Conservation (phyloP, 2,888 invertebrate genomes). For the Drosophila borealis region DNA sequence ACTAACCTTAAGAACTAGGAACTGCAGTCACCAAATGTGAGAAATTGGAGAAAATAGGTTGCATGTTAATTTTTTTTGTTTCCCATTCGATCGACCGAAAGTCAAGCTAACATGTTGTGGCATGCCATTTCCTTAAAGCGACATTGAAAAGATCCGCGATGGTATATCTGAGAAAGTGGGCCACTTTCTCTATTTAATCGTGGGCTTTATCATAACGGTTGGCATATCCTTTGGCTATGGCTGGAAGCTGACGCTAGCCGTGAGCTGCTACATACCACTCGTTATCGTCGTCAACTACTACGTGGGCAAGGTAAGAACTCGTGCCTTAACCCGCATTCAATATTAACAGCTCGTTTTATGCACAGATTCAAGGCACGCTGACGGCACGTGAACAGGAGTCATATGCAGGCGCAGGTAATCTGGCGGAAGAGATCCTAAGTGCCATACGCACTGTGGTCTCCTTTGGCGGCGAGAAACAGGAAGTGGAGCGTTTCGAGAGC, state of each 20-base stretch:
- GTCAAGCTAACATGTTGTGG: too few relatives aligned
- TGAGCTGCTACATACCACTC: slow-evolving; percentile 91
- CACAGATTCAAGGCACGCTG: slow-evolving; percentile 88
- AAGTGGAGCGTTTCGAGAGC: slow-evolving; percentile 87
- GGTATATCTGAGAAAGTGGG: slow-evolving; percentile 94
- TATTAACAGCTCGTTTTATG: background rate
- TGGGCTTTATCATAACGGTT: slow-evolving; percentile 86
- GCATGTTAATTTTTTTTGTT: too few relatives aligned
- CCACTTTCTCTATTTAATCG: slow-evolving; percentile 88
- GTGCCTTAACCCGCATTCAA: background rate
- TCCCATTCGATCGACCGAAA: too few relatives aligned
- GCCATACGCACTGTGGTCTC: slow-evolving; percentile 91
- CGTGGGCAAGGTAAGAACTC: slow-evolving; percentile 89
- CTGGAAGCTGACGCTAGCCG: slow-evolving; percentile 94
- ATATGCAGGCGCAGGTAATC: slow-evolving; percentile 91
- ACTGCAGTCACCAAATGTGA: too few relatives aligned
- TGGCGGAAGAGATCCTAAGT: slow-evolving; percentile 91
- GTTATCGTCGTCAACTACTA: slow-evolving; percentile 90
- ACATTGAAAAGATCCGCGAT: slow-evolving; percentile 92
- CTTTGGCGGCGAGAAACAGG: slow-evolving; percentile 91
- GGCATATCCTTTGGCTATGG: slow-evolving; percentile 92
- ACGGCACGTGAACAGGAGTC: slow-evolving; percentile 88
- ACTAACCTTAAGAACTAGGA: too few relatives aligned
- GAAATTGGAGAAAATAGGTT: too few relatives aligned
- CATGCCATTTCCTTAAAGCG: slow-evolving; percentile 83